These are phyloP conservation scores for Panulirus ornatus DNA, from an alignment of 1,140 invertebrate species.

Conservation along the genomic window DNA sequence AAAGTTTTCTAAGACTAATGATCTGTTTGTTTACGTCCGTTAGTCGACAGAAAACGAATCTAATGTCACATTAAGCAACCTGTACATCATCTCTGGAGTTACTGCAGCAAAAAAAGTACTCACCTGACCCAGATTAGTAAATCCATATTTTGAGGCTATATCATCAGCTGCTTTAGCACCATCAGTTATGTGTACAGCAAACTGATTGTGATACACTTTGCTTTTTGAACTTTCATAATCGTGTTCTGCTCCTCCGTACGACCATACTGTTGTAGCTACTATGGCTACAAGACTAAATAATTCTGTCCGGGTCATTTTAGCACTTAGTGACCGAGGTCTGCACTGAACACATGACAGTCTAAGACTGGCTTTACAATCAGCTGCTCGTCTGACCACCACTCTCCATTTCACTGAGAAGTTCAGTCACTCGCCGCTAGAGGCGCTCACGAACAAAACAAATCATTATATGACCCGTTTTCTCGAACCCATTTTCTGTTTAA, in stretches of 20 bases:
- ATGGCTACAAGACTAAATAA: slow-evolving; percentile 53
- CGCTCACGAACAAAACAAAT: slow-evolving; percentile 65
- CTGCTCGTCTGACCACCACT: slow-evolving; percentile 37
- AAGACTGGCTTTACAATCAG: slow-evolving; percentile 58
- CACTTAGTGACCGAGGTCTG: slow-evolving; percentile 21
- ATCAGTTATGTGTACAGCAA: slow-evolving; percentile 60
- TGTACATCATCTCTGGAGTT: background rate
- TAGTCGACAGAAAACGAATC: background rate
- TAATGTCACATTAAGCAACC: background rate
- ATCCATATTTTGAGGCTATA: slow-evolving; percentile 58
- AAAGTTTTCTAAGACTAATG: background rate
- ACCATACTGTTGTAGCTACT: slow-evolving; percentile 23
- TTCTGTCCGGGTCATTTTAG: slow-evolving; percentile 68
- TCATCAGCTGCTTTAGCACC: slow-evolving; percentile 51
- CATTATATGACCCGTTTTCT: slow-evolving; percentile 58
- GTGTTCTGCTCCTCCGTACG: slow-evolving; percentile 18
- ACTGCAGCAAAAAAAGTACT: background rate
- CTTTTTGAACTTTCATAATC: slow-evolving; percentile 24
- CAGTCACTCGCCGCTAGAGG: slow-evolving; percentile 29
- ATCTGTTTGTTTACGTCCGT: background rate
- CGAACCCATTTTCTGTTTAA: background rate
- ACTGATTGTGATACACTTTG: slow-evolving; percentile 62
- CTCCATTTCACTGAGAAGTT: slow-evolving; percentile 67
- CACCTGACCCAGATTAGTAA: slow-evolving; percentile 62
- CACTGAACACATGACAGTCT: slow-evolving; percentile 60